Evolutionary conservation across 1,140 invertebrate genomes (phyloP).

Genomic region (Limonius californicus): DNA sequence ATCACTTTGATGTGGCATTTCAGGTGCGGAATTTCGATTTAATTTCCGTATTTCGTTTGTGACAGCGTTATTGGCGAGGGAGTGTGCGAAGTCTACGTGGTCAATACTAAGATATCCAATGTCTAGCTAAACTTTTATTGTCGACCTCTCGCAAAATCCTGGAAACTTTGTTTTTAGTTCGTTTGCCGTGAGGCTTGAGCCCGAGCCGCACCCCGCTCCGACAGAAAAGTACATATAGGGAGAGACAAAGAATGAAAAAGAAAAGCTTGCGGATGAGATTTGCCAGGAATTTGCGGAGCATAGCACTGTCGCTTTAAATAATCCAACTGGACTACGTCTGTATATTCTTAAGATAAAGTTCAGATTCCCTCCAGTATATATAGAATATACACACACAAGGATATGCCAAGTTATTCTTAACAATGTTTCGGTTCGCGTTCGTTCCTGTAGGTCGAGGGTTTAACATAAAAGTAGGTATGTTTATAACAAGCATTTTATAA

Average conservation of each 20-base stretch:
- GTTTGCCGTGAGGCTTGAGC: slow-evolving; percentile 29
- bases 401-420: too few relatives aligned
- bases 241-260: slow-evolving; percentile 26
- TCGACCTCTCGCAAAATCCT: slow-evolving; percentile 30
- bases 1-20: slow-evolving; percentile 22
- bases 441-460: not conserved
- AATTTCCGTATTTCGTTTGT: slow-evolving; percentile 8
- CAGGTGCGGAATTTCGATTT: slow-evolving; percentile 17
- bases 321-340: slow-evolving; percentile 24
- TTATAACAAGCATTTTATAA: not conserved
- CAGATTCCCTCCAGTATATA: not conserved
- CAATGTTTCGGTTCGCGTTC: not conserved
- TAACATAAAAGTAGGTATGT: not conserved
- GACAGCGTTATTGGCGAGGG: slow-evolving; percentile 14
- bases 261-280: slow-evolving; percentile 28
- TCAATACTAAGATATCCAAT: slow-evolving; percentile 28
- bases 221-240: slow-evolving; percentile 32
- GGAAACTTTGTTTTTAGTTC: slow-evolving; percentile 38
- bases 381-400: not conserved
- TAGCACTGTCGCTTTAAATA: slow-evolving; percentile 28
- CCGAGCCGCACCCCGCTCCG: slow-evolving; percentile 11
- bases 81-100: slow-evolving; percentile 21
- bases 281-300: slow-evolving; percentile 28
- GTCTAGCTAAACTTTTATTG: slow-evolving; percentile 30
- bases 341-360: not conserved